phyloP scores from a whole-genome alignment of 2,888 invertebrate genomes.

The Acanthoscelides obtectus region DNA sequence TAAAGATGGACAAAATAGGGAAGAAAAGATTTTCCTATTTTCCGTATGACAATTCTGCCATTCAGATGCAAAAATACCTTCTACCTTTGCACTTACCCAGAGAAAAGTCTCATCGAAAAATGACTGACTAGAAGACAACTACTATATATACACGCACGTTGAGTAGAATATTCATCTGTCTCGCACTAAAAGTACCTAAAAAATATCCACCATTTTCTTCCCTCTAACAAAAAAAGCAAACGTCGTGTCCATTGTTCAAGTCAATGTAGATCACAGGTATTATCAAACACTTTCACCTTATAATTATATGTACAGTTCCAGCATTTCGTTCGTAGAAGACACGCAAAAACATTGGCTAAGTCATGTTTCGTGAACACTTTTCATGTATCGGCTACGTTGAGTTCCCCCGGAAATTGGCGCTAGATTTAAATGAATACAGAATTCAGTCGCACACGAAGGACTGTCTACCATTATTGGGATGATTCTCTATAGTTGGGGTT shows the following conservation, averaged over 20 bases:
- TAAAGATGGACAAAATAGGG: not conserved
- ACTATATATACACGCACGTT: not conserved
- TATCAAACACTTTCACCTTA: not conserved
- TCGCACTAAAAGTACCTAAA: not conserved
- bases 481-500: conserved; percentile 70
- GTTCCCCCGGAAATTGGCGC: not conserved
- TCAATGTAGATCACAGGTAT: not conserved
- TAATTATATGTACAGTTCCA: not conserved
- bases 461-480: conserved; percentile 13
- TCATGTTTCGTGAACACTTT: not conserved
- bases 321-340: not conserved
- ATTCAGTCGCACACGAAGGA: not conserved
- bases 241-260: not conserved
- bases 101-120: not conserved
- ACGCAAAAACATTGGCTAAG: not conserved
- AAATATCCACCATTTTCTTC: not conserved
- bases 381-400: not conserved
- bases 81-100: not conserved
- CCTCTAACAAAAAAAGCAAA: not conserved
- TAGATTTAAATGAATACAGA: not conserved
- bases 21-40: not conserved
- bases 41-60: not conserved
- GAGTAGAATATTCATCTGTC: not conserved
- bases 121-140: not conserved
- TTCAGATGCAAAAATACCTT: not conserved